phyloP scores from a whole-genome alignment of 2,113 vertebrate species.

The Emydura subglobosa region DNA sequence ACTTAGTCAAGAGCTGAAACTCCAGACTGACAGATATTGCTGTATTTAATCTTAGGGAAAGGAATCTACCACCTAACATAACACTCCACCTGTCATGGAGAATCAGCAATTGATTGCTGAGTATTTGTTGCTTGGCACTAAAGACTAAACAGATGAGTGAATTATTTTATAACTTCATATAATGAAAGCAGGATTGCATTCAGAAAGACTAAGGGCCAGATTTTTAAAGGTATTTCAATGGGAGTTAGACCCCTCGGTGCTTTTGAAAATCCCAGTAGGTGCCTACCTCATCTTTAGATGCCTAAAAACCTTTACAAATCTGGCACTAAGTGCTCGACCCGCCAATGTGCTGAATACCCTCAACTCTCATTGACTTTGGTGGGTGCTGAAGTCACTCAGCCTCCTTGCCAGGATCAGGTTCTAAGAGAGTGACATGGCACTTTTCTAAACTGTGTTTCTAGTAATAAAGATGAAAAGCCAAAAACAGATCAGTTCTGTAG shows the following conservation, averaged over 20 bases:
- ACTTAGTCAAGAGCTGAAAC: not conserved
- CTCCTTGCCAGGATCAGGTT: not conserved
- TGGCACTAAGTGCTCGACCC: not conserved
- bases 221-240: not conserved
- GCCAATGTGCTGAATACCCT: not conserved
- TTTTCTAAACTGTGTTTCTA: not conserved
- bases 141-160: not conserved
- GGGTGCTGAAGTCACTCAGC: not conserved
- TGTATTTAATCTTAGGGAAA: not conserved
- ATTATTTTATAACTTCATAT: not conserved
- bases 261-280: not conserved
- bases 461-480: not conserved
- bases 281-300: not conserved
- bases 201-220: not conserved
- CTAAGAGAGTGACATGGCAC: not conserved
- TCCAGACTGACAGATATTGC: not conserved
- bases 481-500: not conserved
- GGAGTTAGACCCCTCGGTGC: not conserved
- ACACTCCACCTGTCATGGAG: not conserved
- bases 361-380: not conserved
- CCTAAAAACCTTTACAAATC: not conserved
- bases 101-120: not conserved
- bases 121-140: not conserved
- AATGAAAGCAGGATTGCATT: not conserved
- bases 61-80: not conserved